Percentiles rank a stretch among this genome's conserved stretches.
These are phyloP conservation scores for Noctua pronuba DNA, from an alignment of 2,888 invertebrate species.

Conservation along the genomic window DNA sequence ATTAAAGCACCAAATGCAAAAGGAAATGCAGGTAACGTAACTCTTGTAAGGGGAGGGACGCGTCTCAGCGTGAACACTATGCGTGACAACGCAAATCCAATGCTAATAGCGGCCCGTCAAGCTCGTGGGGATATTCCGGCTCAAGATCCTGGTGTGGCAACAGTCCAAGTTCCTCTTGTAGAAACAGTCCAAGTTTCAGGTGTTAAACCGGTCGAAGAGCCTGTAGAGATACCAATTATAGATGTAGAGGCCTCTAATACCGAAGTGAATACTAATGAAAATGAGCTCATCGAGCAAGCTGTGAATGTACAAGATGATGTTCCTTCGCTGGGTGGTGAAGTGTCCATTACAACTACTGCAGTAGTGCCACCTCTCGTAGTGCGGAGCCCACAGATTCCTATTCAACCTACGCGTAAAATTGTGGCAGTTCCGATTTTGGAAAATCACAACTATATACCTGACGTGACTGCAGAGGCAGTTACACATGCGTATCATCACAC, in stretches of 20 bases:
- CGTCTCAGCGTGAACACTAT: background rate
- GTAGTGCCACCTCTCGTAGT: background rate
- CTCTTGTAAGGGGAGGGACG: background rate
- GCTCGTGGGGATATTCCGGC: background rate
- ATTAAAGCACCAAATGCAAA: background rate
- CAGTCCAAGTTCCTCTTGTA: background rate
- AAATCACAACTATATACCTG: background rate
- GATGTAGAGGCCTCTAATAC: constrained; percentile 29
- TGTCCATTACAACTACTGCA: constrained; percentile 26
- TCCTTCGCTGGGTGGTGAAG: constrained; percentile 25
- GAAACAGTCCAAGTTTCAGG: background rate
- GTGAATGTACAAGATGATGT: background rate
- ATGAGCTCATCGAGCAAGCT: constrained; percentile 12
- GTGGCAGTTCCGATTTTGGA: background rate
- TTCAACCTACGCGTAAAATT: background rate
- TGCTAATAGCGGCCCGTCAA: background rate
- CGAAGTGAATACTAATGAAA: background rate
- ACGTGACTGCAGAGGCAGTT: background rate
- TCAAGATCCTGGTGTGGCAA: background rate
- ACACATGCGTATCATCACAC: background rate
- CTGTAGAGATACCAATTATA: constrained; percentile 4
- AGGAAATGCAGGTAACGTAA: background rate
- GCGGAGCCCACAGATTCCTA: background rate
- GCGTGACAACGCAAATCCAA: background rate
- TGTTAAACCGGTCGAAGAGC: background rate